A percentile compares a stretch with the other conserved stretches of the same genome.
Evolutionary conservation across 2,888 invertebrate species (phyloP).

Genomic region (Diplazon laetatorius): DNA sequence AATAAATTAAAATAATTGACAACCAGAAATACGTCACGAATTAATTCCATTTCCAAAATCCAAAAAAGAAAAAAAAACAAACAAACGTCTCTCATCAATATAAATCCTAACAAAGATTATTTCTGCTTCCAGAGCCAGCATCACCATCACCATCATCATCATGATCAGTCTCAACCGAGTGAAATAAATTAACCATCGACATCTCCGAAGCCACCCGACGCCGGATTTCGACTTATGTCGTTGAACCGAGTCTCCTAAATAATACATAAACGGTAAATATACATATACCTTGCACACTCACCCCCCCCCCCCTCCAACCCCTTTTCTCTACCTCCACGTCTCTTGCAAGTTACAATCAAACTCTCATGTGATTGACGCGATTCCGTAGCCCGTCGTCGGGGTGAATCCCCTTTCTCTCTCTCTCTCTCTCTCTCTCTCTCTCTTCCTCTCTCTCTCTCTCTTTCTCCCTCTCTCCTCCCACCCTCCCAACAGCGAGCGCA

Average conservation of each 20-base stretch:
- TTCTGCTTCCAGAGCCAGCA: too few species aligned
- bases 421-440: not conserved
- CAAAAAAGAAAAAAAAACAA: not conserved
- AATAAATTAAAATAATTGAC: slow-evolving; percentile 3
- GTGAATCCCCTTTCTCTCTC: slow-evolving; percentile 36
- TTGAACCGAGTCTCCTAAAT: slow-evolving; percentile 25
- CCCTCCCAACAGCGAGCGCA: slow-evolving; percentile 30
- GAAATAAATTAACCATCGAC: slow-evolving; percentile 64
- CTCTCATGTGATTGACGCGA: slow-evolving; percentile 65
- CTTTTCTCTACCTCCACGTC: not conserved
- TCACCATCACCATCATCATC: too few species aligned
- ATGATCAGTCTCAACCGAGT: not conserved
- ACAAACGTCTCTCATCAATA: not conserved
- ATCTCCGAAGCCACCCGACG: slow-evolving; percentile 32
- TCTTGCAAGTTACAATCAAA: not conserved
- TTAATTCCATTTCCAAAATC: not conserved
- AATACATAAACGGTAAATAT: slow-evolving; percentile 38
- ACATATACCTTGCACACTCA: not conserved
- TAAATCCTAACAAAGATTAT: too few species aligned
- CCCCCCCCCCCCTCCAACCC: not conserved
- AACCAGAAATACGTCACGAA: not conserved
- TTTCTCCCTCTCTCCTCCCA: not conserved
- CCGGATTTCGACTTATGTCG: not conserved
- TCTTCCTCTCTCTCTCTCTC: slow-evolving; percentile 21
- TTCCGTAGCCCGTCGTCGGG: slow-evolving; percentile 63